These are phyloP conservation scores for Imbricaverruca yamaguchii DNA, from an alignment of 2,888 invertebrate genomes.

Conservation along the genomic window DNA sequence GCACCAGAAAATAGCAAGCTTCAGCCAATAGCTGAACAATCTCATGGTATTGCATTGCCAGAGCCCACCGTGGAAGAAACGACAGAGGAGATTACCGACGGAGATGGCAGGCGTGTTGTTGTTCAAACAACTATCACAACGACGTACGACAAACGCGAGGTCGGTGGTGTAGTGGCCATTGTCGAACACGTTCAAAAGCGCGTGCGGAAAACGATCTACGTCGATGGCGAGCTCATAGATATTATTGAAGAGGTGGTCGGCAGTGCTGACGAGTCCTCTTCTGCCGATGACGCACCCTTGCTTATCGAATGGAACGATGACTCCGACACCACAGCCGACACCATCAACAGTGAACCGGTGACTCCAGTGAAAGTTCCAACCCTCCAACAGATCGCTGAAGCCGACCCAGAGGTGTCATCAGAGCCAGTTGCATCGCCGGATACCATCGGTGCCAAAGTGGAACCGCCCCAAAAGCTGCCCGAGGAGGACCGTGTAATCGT, in stretches of 20 bases:
- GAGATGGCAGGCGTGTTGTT: neutral
- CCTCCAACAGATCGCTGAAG: neutral
- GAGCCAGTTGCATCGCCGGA: neutral
- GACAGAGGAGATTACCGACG: neutral
- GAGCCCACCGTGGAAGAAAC: neutral
- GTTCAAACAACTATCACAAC: neutral
- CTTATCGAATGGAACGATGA: constrained; percentile 4
- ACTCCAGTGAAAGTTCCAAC: neutral
- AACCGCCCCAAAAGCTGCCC: neutral
- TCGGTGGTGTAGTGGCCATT: neutral
- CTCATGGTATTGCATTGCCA: neutral
- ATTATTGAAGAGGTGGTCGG: neutral
- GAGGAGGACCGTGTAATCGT: neutral
- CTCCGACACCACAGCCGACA: neutral
- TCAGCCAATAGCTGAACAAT: no score
- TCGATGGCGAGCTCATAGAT: neutral
- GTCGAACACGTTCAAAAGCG: neutral
- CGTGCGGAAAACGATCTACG: neutral
- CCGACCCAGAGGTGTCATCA: neutral
- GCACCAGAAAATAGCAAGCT: no score
- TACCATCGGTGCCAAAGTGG: neutral
- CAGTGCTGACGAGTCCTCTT: neutral
- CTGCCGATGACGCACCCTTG: neutral
- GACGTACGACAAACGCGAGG: neutral
- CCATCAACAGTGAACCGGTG: neutral